Conservation (phyloP, 2,797 vertebrate genomes). For the Poeciliopsis presidionis region DNA sequence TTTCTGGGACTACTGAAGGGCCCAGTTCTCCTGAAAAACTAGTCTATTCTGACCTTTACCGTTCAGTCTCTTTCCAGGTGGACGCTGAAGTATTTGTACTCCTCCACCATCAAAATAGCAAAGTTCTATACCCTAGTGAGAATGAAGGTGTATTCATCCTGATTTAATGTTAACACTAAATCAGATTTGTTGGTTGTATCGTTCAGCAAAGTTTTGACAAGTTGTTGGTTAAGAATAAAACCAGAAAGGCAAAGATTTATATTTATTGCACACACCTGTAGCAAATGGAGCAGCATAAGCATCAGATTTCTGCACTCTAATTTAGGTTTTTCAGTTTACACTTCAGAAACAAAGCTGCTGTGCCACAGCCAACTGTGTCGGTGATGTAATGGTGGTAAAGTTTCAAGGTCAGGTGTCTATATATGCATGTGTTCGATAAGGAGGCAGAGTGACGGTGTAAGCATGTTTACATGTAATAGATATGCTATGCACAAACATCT, state of each 20-base stretch:
- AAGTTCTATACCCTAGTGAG: neutral
- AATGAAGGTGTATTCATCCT: neutral
- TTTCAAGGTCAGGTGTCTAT: conserved; percentile 3
- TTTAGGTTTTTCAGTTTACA: neutral
- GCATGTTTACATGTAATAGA: conserved; percentile 60
- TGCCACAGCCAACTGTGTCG: conserved; percentile 4
- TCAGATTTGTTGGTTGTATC: too few relatives aligned
- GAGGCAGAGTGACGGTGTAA: conserved; percentile 28
- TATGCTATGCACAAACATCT: conserved; percentile 48
- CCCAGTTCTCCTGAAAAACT: neutral
- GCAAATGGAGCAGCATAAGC: neutral
- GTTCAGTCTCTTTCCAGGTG: neutral
- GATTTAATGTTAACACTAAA: neutral
- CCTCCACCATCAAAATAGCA: neutral
- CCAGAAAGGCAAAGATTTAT: neutral
- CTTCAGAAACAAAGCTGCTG: neutral
- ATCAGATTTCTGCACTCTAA: neutral
- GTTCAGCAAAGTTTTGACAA: neutral
- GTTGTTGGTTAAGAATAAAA: neutral
- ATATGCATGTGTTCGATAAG: conserved; percentile 32
- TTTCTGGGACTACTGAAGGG: neutral
- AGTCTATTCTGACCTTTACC: neutral
- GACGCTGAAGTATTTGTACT: neutral
- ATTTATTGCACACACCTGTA: neutral
- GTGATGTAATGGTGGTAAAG: conserved; percentile 40